Percentiles rank a stretch among this genome's conserved stretches.
Evolutionary conservation across 1,140 invertebrate species (phyloP).

Genomic region (Megalopta genalis): DNA sequence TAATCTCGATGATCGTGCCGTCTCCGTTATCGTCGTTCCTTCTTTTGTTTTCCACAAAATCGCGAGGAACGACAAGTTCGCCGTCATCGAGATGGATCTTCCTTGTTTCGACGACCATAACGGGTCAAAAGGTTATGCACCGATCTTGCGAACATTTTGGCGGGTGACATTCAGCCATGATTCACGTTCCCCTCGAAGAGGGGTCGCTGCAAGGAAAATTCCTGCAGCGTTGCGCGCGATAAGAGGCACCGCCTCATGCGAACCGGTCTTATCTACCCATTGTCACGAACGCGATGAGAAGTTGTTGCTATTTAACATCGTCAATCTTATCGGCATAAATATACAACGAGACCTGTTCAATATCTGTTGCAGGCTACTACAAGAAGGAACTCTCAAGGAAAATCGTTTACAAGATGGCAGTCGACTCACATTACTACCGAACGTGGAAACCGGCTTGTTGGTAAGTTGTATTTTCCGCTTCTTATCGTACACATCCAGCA

Average conservation of each 20-base stretch:
- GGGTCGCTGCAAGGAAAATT: background rate
- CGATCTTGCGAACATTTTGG: background rate
- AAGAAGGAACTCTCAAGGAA: conserved; percentile 91
- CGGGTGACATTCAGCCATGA: background rate
- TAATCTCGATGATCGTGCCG: conserved; percentile 5
- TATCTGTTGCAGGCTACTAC: conserved; percentile 88
- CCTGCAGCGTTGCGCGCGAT: background rate
- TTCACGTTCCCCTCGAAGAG: background rate
- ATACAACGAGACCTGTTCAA: conserved; percentile 60
- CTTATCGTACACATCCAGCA: background rate
- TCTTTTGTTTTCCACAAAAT: background rate
- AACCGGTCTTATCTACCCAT: background rate
- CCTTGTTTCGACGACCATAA: background rate
- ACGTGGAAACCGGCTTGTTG: conserved; percentile 95
- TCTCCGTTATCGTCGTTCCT: background rate
- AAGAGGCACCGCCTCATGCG: conserved; percentile 4
- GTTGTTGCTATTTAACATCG: background rate
- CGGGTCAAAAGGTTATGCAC: background rate
- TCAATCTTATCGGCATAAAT: background rate
- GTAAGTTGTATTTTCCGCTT: conserved; percentile 82
- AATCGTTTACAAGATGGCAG: conserved; percentile 93
- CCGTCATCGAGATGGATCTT: background rate
- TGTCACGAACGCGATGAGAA: conserved; percentile 9
- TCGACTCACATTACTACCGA: conserved; percentile 92
- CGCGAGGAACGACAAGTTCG: background rate